A percentile compares a stretch with the other conserved stretches of the same genome.
phyloP scores from a whole-genome alignment of 2,888 invertebrate genomes.

The Xestobium rufovillosum region DNA sequence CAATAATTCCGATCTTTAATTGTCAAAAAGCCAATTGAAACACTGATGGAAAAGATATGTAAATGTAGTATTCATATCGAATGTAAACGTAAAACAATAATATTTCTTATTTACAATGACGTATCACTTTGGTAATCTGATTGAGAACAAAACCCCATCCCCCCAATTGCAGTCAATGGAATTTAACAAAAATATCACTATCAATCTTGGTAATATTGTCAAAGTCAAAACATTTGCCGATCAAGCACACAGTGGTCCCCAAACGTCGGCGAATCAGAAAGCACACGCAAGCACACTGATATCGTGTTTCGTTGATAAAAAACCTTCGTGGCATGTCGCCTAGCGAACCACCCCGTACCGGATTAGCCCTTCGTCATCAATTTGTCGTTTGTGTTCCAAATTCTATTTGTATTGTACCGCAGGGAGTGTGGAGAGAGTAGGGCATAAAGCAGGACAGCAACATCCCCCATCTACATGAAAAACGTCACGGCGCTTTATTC shows the following conservation, averaged over 20 bases:
- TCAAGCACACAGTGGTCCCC: conserved; percentile 30
- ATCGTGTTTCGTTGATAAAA: conserved; percentile 30
- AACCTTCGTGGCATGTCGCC: conserved; percentile 22
- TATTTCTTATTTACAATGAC: background rate
- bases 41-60: conserved; percentile 41
- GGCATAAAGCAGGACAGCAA: too few species aligned
- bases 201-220: conserved; percentile 41
- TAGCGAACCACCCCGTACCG: background rate
- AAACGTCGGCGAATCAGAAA: conserved; percentile 29
- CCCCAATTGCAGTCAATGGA: background rate
- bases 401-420: background rate
- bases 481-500: too few species aligned
- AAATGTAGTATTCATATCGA: conserved; percentile 25
- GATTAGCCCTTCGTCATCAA: conserved; percentile 1
- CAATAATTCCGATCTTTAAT: conserved; percentile 27
- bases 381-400: background rate
- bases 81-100: conserved; percentile 22
- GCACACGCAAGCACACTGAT: conserved; percentile 26
- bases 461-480: too few species aligned
- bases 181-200: conserved; percentile 38
- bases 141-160: background rate
- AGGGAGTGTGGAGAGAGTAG: background rate
- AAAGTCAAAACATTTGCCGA: conserved; percentile 27
- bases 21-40: conserved; percentile 31
- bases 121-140: conserved; percentile 22